Evolutionary conservation across 2,113 vertebrate genomes (phyloP).

Genomic region (Menidia beryllina): DNA sequence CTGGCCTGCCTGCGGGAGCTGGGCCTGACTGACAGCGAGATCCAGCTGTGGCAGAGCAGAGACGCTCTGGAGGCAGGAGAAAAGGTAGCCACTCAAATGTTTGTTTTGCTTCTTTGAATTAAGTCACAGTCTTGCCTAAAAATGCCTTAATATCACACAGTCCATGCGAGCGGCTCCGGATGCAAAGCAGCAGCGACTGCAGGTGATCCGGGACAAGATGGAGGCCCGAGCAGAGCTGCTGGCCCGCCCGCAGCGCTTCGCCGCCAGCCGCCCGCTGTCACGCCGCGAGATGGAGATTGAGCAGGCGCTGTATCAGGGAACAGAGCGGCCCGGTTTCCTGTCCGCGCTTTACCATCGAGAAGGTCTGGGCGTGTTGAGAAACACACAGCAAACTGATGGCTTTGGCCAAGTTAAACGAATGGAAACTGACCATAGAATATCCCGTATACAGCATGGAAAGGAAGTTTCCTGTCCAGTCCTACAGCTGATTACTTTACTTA

Average conservation of each 20-base stretch:
- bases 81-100: no score
- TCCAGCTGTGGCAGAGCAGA: slow-evolving; percentile 88
- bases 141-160: slow-evolving; percentile 73
- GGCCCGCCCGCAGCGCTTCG: slow-evolving; percentile 89
- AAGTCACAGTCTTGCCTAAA: no score
- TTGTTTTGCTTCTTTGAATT: no score
- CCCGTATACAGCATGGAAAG: no score
- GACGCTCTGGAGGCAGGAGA: slow-evolving; percentile 74
- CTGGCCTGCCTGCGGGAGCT: slow-evolving; percentile 87
- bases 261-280: slow-evolving; percentile 89
- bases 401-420: no score
- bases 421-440: no score
- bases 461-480: no score
- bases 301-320: slow-evolving; percentile 91
- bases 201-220: slow-evolving; percentile 90
- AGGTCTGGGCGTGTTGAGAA: slow-evolving; percentile 71
- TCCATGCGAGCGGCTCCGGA: slow-evolving; percentile 86
- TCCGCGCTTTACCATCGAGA: slow-evolving; percentile 91
- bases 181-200: slow-evolving; percentile 85
- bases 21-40: slow-evolving; percentile 90
- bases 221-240: slow-evolving; percentile 86
- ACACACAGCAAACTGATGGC: no score
- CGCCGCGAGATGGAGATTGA: slow-evolving; percentile 97
- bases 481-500: no score
- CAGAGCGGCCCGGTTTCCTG: slow-evolving; percentile 89